Base-by-base conservation (phyloP, 2,797 vertebrate genomes). In the Diplodus puntazzo region DNA sequence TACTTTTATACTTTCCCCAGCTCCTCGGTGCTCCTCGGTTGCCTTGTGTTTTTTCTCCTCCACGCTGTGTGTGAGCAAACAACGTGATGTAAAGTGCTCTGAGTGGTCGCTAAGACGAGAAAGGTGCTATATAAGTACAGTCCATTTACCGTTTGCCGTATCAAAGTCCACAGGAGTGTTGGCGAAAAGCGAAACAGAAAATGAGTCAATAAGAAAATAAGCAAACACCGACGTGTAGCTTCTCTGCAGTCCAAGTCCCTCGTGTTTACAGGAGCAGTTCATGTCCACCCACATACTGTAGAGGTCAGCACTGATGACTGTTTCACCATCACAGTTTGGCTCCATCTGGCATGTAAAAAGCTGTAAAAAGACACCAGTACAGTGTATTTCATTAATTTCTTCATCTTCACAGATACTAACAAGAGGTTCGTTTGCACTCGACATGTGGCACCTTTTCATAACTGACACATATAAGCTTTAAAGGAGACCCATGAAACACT, bases 1-100 rank as follows among this genome's bases (percentile, higher is more conserved):
- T n/a, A 66, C 25, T 59, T 69, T 66, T 49, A 49, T 52, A 69
- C 54, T 54, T 53, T 54, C 43, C 43, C 55, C 64, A 49, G 2
- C 69, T 46, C 45, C 69, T 11, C 39, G 39, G 39, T 39, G 39
- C 39, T 52, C 69, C n/a, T 42, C 66, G 39, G 52, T 64, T 76
- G 74, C 77, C 72, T 48, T 39, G 6, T 34, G 34, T 39, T 59
- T 74, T 39, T 55, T 79, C 85, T 73, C 59, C 70, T 50, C 59
- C 34, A 45, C 49, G 62, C 48, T 46, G 48, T 11, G 30, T 62
- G 16, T 61, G n/a, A 74, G 50, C 59, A 42, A 3, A 39, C 39
- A 39, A 3, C 8, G 39, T 39, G 39, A 39, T 39, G 39, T 39
- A 11, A 39, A 39, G 10, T 7, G 39, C 39, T 11, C 10, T 11